phyloP scores from a whole-genome alignment of 2,113 vertebrate genomes.

The Proterorhinus semilunaris region DNA sequence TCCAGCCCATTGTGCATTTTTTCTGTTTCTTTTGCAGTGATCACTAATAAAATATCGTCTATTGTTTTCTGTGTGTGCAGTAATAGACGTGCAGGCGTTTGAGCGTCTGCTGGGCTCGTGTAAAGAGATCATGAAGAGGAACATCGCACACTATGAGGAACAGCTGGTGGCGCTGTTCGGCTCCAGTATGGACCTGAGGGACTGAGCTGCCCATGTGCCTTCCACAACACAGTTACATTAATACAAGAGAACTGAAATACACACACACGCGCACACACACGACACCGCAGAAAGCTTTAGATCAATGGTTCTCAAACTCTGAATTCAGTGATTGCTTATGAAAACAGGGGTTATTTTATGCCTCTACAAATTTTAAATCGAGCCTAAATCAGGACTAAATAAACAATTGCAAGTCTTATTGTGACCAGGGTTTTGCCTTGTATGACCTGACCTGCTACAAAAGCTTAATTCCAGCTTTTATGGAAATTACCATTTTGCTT shows the following conservation, averaged over 20 bases:
- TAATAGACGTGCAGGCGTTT: constrained; percentile 98
- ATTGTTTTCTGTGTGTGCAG: constrained; percentile 61
- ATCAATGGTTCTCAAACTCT: not conserved
- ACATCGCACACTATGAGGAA: constrained; percentile 96
- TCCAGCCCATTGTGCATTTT: too few species aligned
- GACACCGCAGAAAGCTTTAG: not conserved
- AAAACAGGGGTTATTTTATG: not conserved
- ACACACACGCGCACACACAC: constrained; percentile 42
- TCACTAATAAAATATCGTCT: not conserved
- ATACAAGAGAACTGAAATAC: constrained; percentile 12
- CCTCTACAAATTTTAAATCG: not conserved
- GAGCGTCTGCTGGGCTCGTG: constrained; percentile 97
- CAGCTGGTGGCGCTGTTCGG: constrained; percentile 98
- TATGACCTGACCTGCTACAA: too few species aligned
- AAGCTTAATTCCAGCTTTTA: too few species aligned
- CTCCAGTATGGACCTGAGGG: constrained; percentile 96
- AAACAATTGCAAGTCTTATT: not conserved
- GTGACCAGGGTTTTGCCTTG: not conserved
- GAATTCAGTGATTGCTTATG: not conserved
- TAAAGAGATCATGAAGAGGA: constrained; percentile 99
- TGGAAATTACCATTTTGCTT: too few species aligned
- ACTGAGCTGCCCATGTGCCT: constrained; percentile 80
- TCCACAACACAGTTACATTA: constrained; percentile 51
- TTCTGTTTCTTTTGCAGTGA: too few species aligned
- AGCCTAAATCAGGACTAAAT: not conserved